These are phyloP conservation scores for Euura saliciscinereae DNA, from an alignment of 1,140 invertebrate species.

Conservation along the genomic window DNA sequence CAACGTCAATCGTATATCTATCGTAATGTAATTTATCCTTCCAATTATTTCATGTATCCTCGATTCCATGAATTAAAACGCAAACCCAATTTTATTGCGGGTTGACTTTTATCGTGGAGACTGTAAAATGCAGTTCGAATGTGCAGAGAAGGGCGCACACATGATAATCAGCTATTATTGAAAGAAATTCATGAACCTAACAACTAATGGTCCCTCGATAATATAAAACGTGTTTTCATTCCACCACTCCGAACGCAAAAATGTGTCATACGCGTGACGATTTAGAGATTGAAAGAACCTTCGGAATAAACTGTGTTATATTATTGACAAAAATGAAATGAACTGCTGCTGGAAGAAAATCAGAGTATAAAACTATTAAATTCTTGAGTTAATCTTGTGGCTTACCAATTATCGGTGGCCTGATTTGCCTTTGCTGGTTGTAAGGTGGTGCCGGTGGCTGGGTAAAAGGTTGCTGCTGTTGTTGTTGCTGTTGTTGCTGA, in stretches of 20 bases:
- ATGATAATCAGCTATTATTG: too few species aligned
- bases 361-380: constrained; percentile 9
- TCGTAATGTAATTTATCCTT: not conserved
- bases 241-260: not conserved
- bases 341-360: too few species aligned
- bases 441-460: constrained; percentile 57
- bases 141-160: too few species aligned
- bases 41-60: not conserved
- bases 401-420: constrained; percentile 53
- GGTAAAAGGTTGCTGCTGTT: constrained; percentile 53
- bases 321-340: too few species aligned
- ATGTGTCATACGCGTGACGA: not conserved
- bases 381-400: constrained; percentile 14
- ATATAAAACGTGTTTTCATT: not conserved
- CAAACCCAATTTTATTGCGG: too few species aligned
- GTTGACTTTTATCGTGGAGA: too few species aligned
- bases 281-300: not conserved
- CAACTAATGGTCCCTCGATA: not conserved
- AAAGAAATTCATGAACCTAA: not conserved
- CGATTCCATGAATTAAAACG: not conserved
- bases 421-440: constrained; percentile 52
- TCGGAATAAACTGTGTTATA: too few species aligned
- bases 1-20: not conserved
- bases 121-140: too few species aligned
- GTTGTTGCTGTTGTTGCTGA: constrained; percentile 50